Conservation (phyloP, 1,140 invertebrate species). For the Oryctes rhinoceros region DNA sequence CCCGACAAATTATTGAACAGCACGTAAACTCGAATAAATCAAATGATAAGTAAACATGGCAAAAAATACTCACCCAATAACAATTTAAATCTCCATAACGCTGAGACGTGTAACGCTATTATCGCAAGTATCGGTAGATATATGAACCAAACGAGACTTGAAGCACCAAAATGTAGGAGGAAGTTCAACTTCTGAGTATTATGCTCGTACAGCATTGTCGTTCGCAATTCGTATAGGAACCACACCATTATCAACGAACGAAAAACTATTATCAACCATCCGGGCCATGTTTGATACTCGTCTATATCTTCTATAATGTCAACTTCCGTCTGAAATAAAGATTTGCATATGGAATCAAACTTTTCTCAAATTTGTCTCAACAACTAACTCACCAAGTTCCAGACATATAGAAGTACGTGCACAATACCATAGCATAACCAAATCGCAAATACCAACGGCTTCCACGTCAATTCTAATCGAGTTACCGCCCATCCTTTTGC, state of each 20-base stretch:
- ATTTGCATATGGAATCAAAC: no score
- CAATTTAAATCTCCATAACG: conserved; percentile 95
- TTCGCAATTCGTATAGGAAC: conserved; percentile 92
- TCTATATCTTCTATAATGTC: conserved; percentile 96
- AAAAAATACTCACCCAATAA: conserved; percentile 77
- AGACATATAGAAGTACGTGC: conserved; percentile 92
- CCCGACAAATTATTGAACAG: no score
- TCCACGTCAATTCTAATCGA: conserved; percentile 84
- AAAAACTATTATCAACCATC: conserved; percentile 89
- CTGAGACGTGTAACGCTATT: conserved; percentile 91
- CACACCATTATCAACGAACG: conserved; percentile 92
- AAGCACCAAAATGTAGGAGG: conserved; percentile 95
- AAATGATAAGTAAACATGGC: no score
- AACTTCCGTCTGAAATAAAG: conserved; percentile 81
- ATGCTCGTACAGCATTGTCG: conserved; percentile 92
- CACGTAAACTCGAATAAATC: no score
- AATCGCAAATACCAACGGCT: conserved; percentile 85
- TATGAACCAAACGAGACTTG: conserved; percentile 97
- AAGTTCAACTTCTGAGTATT: conserved; percentile 91
- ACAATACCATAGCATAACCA: conserved; percentile 92
- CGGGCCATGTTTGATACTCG: conserved; percentile 96
- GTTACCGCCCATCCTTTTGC: conserved; percentile 98
- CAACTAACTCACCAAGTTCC: conserved; percentile 85
- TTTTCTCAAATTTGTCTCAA: conserved; percentile 45
- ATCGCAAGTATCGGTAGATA: conserved; percentile 94